These are phyloP conservation scores for Orius insidiosus DNA, from an alignment of 1,140 invertebrate species.

Conservation along the genomic window DNA sequence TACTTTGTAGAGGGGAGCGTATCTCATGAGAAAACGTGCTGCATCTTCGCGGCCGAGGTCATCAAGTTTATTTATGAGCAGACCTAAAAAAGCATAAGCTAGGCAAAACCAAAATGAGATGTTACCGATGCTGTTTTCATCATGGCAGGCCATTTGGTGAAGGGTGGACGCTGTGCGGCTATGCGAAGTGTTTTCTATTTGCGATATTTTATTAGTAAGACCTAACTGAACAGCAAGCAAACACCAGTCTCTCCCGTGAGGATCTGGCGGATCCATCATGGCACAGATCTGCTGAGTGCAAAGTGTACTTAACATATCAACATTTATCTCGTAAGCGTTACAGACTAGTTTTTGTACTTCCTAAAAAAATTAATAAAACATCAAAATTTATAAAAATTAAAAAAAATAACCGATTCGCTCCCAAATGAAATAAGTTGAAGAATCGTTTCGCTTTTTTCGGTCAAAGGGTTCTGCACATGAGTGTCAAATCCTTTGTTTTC, in stretches of 20 bases:
- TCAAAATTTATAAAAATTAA: background rate
- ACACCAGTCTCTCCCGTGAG: slow-evolving; percentile 68
- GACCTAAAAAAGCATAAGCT: slow-evolving; percentile 11
- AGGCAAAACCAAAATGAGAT: background rate
- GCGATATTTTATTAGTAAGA: slow-evolving; percentile 18
- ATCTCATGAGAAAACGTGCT: slow-evolving; percentile 14
- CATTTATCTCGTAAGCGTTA: slow-evolving; percentile 21
- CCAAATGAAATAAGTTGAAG: slow-evolving; percentile 51
- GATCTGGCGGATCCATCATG: slow-evolving; percentile 58
- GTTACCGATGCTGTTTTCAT: slow-evolving; percentile 14
- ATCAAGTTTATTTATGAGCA: slow-evolving; percentile 17
- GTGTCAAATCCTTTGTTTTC: slow-evolving; percentile 30
- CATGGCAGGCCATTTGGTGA: slow-evolving; percentile 12
- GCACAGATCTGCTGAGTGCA: slow-evolving; percentile 35
- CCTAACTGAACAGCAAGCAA: slow-evolving; percentile 58
- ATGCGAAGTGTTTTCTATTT: slow-evolving; percentile 15
- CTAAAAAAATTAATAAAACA: slow-evolving; percentile 1
- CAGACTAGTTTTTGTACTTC: slow-evolving; percentile 20
- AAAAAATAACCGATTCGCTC: slow-evolving; percentile 10
- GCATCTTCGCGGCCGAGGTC: slow-evolving; percentile 20
- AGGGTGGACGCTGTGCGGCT: slow-evolving; percentile 18
- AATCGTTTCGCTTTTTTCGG: slow-evolving; percentile 42
- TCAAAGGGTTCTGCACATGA: slow-evolving; percentile 37
- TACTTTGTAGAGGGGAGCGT: slow-evolving; percentile 18
- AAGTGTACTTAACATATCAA: slow-evolving; percentile 27